Evolutionary conservation across 2,888 invertebrate species (phyloP).

Genomic region (Apotomis capreana): DNA sequence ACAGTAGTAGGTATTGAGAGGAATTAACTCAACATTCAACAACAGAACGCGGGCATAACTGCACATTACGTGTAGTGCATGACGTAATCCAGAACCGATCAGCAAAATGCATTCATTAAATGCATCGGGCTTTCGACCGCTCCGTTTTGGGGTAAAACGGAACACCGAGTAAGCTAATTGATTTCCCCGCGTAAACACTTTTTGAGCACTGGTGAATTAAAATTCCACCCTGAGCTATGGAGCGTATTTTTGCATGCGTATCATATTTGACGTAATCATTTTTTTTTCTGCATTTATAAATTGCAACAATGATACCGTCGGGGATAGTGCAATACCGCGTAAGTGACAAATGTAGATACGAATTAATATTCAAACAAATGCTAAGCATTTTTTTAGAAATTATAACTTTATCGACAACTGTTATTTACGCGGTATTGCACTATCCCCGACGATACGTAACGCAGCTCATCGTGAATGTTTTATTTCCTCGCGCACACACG

Average conservation of each 20-base stretch:
- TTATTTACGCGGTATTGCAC: too few species aligned
- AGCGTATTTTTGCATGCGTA: conserved; percentile 1
- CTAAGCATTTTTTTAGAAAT: too few species aligned
- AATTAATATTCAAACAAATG: too few species aligned
- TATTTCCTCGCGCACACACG: too few species aligned
- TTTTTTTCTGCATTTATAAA: background rate
- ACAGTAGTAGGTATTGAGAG: too few species aligned
- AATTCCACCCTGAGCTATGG: conserved; percentile 15
- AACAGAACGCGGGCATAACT: conserved; percentile 5
- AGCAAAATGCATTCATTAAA: background rate
- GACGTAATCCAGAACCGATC: background rate
- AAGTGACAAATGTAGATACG: too few species aligned
- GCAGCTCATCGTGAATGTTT: too few species aligned
- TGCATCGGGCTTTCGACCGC: background rate
- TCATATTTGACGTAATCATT: background rate
- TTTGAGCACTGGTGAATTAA: conserved; percentile 11
- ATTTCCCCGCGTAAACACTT: conserved; percentile 24
- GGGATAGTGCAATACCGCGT: too few species aligned
- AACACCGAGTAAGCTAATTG: conserved; percentile 24
- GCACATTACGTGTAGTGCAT: conserved; percentile 1
- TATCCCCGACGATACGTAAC: too few species aligned
- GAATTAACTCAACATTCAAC: background rate
- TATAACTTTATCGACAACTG: too few species aligned
- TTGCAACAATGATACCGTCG: too few species aligned
- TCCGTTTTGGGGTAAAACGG: background rate